These are phyloP conservation scores for Bombycilla garrulus DNA, from an alignment of 2,113 vertebrate genomes.

Conservation along the genomic window DNA sequence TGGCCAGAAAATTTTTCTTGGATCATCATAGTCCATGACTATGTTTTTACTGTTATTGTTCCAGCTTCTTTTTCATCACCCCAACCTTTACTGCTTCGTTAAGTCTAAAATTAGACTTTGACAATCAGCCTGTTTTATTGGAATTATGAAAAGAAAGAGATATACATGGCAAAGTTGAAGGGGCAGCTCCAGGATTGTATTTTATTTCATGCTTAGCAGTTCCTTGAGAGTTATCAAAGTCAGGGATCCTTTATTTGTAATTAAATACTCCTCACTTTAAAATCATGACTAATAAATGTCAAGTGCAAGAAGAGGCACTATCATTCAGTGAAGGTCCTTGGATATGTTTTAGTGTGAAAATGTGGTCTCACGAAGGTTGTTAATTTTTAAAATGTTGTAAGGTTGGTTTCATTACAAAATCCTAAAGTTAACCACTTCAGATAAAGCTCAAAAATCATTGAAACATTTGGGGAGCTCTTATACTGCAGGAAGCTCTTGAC, in stretches of 20 bases:
- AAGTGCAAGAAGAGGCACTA: constrained; percentile 59
- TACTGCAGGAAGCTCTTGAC: constrained; percentile 55
- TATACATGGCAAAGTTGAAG: not conserved
- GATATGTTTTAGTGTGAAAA: constrained; percentile 8
- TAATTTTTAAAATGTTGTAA: not conserved
- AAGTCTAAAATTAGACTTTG: constrained; percentile 73
- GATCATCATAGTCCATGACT: constrained; percentile 38
- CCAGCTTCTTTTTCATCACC: constrained; percentile 64
- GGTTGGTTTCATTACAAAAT: constrained; percentile 1
- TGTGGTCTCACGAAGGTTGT: not conserved
- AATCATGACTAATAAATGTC: constrained; percentile 63
- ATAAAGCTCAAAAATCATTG: constrained; percentile 50
- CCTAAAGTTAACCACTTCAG: constrained; percentile 51
- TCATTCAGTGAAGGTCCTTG: constrained; percentile 30
- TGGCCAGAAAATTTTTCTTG: constrained; percentile 73
- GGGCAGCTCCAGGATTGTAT: not conserved
- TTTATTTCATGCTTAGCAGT: constrained; percentile 36
- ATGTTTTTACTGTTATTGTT: constrained; percentile 73
- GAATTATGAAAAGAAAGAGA: constrained; percentile 51
- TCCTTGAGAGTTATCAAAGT: constrained; percentile 61
- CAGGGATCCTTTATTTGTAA: constrained; percentile 65
- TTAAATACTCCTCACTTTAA: constrained; percentile 64
- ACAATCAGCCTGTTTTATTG: constrained; percentile 66
- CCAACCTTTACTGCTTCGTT: constrained; percentile 69
- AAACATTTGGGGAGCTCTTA: constrained; percentile 54